Percentiles rank a stretch among this genome's conserved stretches.
Evolutionary conservation across 2,113 vertebrate species (phyloP).

Genomic region (Phoxinus phoxinus): DNA sequence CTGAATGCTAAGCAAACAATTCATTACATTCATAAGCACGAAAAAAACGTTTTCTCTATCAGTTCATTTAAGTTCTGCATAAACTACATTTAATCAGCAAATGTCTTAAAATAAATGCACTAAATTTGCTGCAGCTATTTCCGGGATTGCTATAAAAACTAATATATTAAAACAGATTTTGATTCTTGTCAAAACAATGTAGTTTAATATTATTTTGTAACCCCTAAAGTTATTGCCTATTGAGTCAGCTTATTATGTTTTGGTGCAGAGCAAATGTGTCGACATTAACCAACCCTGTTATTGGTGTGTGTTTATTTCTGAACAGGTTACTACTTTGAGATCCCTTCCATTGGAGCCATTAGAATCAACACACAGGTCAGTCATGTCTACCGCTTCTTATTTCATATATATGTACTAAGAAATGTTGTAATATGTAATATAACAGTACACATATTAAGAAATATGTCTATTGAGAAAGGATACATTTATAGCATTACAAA

Average conservation of each 20-base stretch:
- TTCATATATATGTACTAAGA: not conserved
- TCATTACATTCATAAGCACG: not conserved
- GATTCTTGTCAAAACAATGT: not conserved
- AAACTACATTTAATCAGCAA: not conserved
- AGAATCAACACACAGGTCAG: slow-evolving; percentile 96
- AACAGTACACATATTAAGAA: too few species aligned
- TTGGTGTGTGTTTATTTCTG: slow-evolving; percentile 56
- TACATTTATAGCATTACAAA: not conserved
- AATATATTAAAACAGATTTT: too few species aligned
- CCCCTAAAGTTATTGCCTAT: not conserved
- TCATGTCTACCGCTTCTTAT: not conserved
- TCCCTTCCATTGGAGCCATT: slow-evolving; percentile 96
- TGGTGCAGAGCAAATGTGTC: not conserved
- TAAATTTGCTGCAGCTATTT: not conserved
- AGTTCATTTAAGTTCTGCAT: not conserved
- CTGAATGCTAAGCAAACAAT: not conserved
- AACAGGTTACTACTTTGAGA: slow-evolving; percentile 98
- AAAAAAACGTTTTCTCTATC: not conserved
- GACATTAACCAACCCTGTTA: not conserved
- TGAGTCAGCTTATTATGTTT: not conserved
- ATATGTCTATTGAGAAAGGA: not conserved
- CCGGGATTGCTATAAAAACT: not conserved
- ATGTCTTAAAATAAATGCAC: too few species aligned
- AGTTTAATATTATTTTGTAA: not conserved
- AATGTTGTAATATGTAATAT: too few species aligned